A percentile compares a stretch with the other conserved stretches of the same genome.
Evolutionary conservation across 2,797 vertebrate species (phyloP).

Genomic region (Glyptemys insculpta): DNA sequence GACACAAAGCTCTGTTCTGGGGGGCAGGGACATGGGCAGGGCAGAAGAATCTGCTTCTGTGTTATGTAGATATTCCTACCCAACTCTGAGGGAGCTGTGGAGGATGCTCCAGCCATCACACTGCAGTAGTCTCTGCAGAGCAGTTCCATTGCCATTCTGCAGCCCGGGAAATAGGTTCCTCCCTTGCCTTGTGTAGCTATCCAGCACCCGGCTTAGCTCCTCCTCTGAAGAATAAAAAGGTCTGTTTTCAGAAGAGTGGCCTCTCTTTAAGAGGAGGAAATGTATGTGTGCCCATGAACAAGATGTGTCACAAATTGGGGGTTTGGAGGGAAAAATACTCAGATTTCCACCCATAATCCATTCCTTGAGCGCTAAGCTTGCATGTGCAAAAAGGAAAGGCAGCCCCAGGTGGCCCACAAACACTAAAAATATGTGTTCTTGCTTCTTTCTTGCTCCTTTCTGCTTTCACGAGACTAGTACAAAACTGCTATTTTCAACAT

Average conservation of each 20-base stretch:
- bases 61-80: background rate
- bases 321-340: background rate
- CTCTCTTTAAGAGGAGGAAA: rapidly evolving
- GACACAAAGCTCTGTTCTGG: background rate
- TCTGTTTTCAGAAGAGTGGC: background rate
- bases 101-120: too few relatives aligned
- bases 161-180: background rate
- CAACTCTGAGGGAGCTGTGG: rapidly evolving
- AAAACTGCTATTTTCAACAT: slow-evolving; percentile 39
- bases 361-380: slow-evolving; percentile 19
- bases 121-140: background rate
- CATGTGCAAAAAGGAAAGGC: slow-evolving; percentile 34
- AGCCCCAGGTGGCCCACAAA: slow-evolving; percentile 20
- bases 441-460: slow-evolving; percentile 58
- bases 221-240: background rate
- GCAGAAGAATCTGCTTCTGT: background rate
- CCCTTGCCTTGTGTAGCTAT: background rate
- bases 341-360: background rate
- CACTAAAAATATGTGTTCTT: background rate
- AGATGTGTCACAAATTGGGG: background rate
- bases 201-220: background rate
- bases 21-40: background rate
- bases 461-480: slow-evolving; percentile 34
- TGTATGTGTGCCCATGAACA: rapidly evolving
- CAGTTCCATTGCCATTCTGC: background rate